Base-by-base conservation (phyloP, 1,140 invertebrate genomes). In the Danaus plexippus region DNA sequence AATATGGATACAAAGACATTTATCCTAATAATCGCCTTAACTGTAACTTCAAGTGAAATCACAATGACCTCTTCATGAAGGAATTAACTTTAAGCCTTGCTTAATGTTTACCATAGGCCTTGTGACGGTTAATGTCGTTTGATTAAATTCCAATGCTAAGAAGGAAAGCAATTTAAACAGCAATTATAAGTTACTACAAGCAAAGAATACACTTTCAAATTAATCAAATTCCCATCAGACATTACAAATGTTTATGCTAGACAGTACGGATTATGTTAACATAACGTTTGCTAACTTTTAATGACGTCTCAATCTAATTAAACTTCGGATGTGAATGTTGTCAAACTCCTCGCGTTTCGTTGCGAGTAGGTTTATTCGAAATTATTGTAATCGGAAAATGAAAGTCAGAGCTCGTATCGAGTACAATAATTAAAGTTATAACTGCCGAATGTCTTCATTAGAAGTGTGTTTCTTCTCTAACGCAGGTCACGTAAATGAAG, bases 21-120 rank as follows among this genome's bases (percentile, higher is more conserved):
- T 2, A 22, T 22, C 18, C 18, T 22, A 22, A 22, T 22, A 22
- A 2, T 22, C 6, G 18, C 2, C 18, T 22, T 22, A 22, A 22
- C 18, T 6, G 18, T 22, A 74, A 85, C 1, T 88, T 87, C 12
- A 91, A 91, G 70, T 90, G 91, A 88, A 78, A 84, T 13, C 59
- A 52, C 1, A 77, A 82, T 72, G 56, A 79, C 52, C 73, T 73
- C 0, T 73, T 78, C 40, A 81, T 84, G 57, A 64, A 59, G 6
- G 75, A 80, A 15, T 75, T 72, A n/a, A 67, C 67, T 22, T 45
- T 57, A 0, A 77, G 80, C 32, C 69, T 81, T n/a, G 43, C 81
- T 2, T 53, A 73, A 11, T 59, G 79, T 47, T 59, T 84, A 8
- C 69, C 66, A 62, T 66, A 75, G 75, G 67, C 40, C 12, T 47